phyloP scores from a whole-genome alignment of 1,140 invertebrate species.

The Tribolium castaneum region DNA sequence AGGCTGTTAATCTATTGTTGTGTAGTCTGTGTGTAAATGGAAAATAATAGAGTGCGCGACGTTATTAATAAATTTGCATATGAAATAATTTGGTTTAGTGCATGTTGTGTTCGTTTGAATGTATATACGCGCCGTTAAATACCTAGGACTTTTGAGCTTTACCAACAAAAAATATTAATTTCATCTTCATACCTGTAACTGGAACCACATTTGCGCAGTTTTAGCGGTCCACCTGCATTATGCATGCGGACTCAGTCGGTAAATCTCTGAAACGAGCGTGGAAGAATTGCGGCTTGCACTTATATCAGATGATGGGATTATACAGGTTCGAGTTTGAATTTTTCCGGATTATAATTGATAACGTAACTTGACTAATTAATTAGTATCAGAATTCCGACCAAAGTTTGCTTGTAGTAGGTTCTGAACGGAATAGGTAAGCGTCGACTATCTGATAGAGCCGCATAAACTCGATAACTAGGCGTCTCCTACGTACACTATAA shows the following conservation, averaged over 20 bases:
- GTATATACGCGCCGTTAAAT: constrained; percentile 8
- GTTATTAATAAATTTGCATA: constrained; percentile 35
- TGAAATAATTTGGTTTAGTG: constrained; percentile 29
- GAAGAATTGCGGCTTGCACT: constrained; percentile 42
- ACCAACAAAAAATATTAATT: constrained; percentile 4
- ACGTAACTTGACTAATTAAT: constrained; percentile 47
- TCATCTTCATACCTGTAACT: constrained; percentile 15
- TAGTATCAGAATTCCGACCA: constrained; percentile 42
- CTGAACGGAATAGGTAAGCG: constrained; percentile 33
- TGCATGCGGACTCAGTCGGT: constrained; percentile 43
- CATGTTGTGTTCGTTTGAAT: constrained; percentile 8
- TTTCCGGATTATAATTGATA: constrained; percentile 4
- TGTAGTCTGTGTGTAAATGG: constrained; percentile 33
- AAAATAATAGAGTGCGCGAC: constrained; percentile 24
- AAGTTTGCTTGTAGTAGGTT: constrained; percentile 19
- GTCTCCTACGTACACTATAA: constrained; percentile 32
- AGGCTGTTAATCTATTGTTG: constrained; percentile 29
- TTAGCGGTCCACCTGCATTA: constrained; percentile 14
- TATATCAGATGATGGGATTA: constrained; percentile 10
- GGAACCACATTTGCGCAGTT: constrained; percentile 30
- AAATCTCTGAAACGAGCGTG: constrained; percentile 44
- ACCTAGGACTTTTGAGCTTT: not conserved
- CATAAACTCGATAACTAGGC: constrained; percentile 39
- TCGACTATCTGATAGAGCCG: constrained; percentile 25
- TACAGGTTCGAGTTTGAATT: constrained; percentile 13